These are phyloP conservation scores for Halictus ligatus DNA, from an alignment of 2,888 invertebrate species.

Conservation along the genomic window DNA sequence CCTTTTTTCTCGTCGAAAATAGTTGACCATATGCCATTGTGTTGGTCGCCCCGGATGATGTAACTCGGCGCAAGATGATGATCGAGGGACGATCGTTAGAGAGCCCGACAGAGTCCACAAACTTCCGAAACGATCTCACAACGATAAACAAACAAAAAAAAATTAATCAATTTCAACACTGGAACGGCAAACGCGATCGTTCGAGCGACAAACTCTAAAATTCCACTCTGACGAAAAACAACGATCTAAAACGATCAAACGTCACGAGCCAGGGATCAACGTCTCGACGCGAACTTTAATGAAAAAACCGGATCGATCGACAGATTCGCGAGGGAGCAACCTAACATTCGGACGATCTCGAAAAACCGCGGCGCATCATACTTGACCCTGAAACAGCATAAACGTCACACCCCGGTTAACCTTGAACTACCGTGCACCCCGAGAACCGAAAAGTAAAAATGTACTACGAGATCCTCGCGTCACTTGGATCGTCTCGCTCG, in stretches of 20 bases:
- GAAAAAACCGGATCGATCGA: not conserved
- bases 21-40: slow-evolving; percentile 67
- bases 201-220: not conserved
- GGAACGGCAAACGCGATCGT: not conserved
- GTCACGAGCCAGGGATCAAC: not conserved
- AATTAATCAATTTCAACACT: not conserved
- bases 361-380: not conserved
- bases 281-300: not conserved
- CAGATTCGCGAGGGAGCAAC: not conserved
- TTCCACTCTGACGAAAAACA: not conserved
- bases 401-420: slow-evolving; percentile 49
- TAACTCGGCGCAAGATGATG: slow-evolving; percentile 31
- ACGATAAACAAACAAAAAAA: not conserved
- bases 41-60: slow-evolving; percentile 25
- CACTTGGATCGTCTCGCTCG: not conserved
- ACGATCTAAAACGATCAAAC: not conserved
- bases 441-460: not conserved
- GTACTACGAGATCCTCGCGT: not conserved
- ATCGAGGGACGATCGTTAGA: not conserved
- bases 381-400: slow-evolving; percentile 27
- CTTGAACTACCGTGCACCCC: slow-evolving; percentile 40
- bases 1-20: slow-evolving; percentile 52
- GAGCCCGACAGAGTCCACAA: not conserved
- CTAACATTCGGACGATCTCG: not conserved
- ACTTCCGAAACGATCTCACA: not conserved